Evolutionary conservation across 1,140 invertebrate genomes (phyloP), one percentile per base, ranked within the genome.

Genomic region (Aradophagus sp.): DNA sequence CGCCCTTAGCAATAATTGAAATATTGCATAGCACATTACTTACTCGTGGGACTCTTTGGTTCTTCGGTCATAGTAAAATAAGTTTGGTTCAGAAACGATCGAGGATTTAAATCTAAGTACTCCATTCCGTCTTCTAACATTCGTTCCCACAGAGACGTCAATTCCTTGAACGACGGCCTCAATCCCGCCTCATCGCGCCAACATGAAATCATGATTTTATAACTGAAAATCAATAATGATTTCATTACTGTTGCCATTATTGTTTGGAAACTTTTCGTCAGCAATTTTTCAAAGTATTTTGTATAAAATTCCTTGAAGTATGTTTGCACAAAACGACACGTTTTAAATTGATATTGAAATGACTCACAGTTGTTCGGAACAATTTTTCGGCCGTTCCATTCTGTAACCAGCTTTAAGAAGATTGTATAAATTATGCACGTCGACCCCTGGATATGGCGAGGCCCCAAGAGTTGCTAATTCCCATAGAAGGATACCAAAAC

Each of bases 401-500:
- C 94, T 87, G 75, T 94, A 94, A 1, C 93, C 93, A 5, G 89
- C 88, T 61, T 89, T 90, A 0, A 97, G 88, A 17, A 95, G 80
- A 44, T 90, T 89, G 81, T 91, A 94, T 5, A 96, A 87, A 79
- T 93, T 91, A 74, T 95, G 91, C 1, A 92, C 89, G 15, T 91
- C 89, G 8, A 95, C 89, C 23, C 93, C 93, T 0, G 93, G 93
- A 82, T 94, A 94, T 4, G 93, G 93, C 1, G 90, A 90, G 0
- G 91, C 89, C 42, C 92, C 95, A 34, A 97, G 81, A 0, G 94
- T 97, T 0, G 94, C 90, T 68, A 97, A 88, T 82, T 97, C 95
- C 94, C 95, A 97, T 10, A 96, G 84, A 1, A 97, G 88, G 0
- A 97, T 88, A 0, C 95, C 95, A 81, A 92, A 97, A 14, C 93